Evolutionary conservation across 2,888 invertebrate genomes (phyloP), one percentile per base, ranked within the genome.

Genomic region (Lepidonotus clava): DNA sequence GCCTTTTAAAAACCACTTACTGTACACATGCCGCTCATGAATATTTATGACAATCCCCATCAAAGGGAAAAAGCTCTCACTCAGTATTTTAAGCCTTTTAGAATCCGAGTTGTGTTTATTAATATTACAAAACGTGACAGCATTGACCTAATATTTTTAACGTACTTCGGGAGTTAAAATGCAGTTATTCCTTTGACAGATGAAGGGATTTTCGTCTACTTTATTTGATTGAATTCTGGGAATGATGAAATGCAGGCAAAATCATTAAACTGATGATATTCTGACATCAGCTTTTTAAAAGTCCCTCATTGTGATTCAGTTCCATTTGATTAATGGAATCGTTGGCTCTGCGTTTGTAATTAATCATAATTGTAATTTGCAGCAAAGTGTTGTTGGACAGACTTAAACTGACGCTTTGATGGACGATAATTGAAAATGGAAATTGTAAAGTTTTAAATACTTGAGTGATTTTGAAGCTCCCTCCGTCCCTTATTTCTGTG

Each of bases 381-480:
- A 36, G 38, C 71, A 71, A 71, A 71, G 71, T 71, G 71, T 71
- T 36, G 71, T 71, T 24, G 71, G 71, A 71, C 71, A 71, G 38
- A 38, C 71, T 38, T 38, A 71, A 71, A 71, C 71, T n/a, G 38
- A 14, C 34, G 38, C 71, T 24, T 38, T 71, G 71, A 71, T 38
- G 71, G 71, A 71, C 34, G 71, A 71, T 71, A 71, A 71, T 71
- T 71, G 71, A 71, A 71, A 71, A 71, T 71, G 71, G 71, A 71
- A 71, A 71, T 71, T 71, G 71, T 71, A 21, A 71, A 71, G 38
- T 71, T 71, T 71, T 71, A 71, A 71, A 71, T 71, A 71, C 71
- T 71, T 71, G 71, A 71, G 71, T 71, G 38, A 71, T 71, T 71
- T 71, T 18, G 71, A 34, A 71, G 34, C 38, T 71, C 38, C 38